Evolutionary conservation across 1,140 invertebrate genomes (phyloP).

Genomic region (Lordiphosa collinella): DNA sequence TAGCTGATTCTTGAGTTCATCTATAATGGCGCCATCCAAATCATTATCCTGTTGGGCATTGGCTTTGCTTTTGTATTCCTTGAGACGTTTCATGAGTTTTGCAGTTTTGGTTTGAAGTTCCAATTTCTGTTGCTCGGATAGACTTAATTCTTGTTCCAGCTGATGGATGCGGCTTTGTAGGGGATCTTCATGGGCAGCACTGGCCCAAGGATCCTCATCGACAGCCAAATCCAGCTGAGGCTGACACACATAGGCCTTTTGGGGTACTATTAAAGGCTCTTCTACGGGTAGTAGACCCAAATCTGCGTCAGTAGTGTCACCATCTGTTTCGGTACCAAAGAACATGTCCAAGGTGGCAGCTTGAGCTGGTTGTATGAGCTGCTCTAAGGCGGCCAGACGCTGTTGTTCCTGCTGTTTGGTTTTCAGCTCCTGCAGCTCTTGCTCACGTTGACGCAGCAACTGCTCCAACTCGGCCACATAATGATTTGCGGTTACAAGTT

Average conservation of each 20-base stretch:
- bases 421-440: constrained; percentile 29
- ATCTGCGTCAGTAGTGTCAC: neutral
- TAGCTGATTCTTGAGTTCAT: constrained; percentile 86
- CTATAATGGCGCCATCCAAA: constrained; percentile 87
- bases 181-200: neutral
- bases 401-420: constrained; percentile 23
- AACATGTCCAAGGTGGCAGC: constrained; percentile 66
- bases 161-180: constrained; percentile 71
- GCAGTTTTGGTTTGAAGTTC: constrained; percentile 83
- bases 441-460: constrained; percentile 9
- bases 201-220: constrained; percentile 78
- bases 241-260: constrained; percentile 81
- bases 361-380: constrained; percentile 31
- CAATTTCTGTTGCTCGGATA: constrained; percentile 82
- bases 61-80: constrained; percentile 84
- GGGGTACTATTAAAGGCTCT: constrained; percentile 80
- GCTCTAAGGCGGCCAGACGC: constrained; percentile 34
- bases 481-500: constrained; percentile 45
- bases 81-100: constrained; percentile 88
- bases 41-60: constrained; percentile 79
- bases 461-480: constrained; percentile 24
- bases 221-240: constrained; percentile 81
- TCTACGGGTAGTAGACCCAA: constrained; percentile 51
- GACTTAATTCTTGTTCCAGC: constrained; percentile 80
- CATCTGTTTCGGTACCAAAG: constrained; percentile 33